Percentiles rank a stretch among this genome's conserved stretches.
Conservation (phyloP, 2,113 vertebrate genomes). For the Casuarius casuarius region DNA sequence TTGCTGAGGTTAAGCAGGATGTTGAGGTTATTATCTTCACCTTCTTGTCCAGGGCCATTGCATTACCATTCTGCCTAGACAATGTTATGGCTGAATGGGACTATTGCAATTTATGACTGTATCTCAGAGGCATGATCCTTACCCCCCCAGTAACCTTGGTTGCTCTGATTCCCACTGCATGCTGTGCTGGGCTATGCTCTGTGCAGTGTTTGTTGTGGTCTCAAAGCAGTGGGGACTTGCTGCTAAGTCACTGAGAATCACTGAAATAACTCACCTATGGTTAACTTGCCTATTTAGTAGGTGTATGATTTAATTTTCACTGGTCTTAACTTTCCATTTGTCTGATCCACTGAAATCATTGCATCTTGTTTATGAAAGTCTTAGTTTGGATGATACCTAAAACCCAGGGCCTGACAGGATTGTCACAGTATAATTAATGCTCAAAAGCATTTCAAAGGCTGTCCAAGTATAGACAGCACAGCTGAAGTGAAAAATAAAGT, state of each 20-base stretch:
- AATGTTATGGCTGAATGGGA: neutral
- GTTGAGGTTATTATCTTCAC: neutral
- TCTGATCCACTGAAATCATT: neutral
- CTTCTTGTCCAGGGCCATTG: neutral
- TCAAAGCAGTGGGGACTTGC: neutral
- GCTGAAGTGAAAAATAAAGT: neutral
- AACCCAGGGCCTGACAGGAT: neutral
- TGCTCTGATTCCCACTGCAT: neutral
- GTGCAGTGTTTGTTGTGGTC: neutral
- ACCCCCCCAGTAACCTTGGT: neutral
- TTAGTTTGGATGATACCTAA: neutral
- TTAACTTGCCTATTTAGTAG: neutral
- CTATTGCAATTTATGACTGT: neutral
- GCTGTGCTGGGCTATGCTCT: neutral
- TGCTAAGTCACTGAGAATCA: neutral
- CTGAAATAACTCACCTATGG: neutral
- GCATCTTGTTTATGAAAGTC: neutral
- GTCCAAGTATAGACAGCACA: neutral
- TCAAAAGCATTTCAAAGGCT: neutral
- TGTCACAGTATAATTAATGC: neutral
- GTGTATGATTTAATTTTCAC: neutral
- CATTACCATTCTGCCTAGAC: neutral
- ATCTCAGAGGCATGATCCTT: neutral
- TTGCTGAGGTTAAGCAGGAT: neutral
- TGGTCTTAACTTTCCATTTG: neutral